phyloP scores from a whole-genome alignment of 1,140 invertebrate genomes.

The Gyrodactylus salaris region DNA sequence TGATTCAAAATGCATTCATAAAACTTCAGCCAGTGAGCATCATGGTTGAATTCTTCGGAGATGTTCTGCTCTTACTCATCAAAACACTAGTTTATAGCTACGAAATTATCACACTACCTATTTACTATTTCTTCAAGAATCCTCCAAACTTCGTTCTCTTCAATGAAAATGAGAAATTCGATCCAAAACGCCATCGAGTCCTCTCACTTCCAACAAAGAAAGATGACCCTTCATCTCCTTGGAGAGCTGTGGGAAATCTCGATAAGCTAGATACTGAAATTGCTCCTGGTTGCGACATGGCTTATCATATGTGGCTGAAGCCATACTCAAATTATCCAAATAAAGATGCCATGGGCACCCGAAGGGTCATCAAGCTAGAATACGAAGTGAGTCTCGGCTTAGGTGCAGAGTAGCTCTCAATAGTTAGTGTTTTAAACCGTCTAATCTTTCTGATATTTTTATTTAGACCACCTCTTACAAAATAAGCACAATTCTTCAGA shows the following conservation, averaged over 20 bases:
- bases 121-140: background rate
- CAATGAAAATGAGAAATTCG: background rate
- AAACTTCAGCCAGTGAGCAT: no score
- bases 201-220: slow-evolving; percentile 6
- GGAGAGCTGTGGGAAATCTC: slow-evolving; percentile 13
- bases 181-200: background rate
- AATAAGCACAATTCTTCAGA: no score
- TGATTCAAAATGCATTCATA: no score
- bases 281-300: slow-evolving; percentile 40
- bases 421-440: no score
- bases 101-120: background rate
- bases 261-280: slow-evolving; percentile 12
- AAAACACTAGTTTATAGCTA: background rate
- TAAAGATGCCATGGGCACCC: slow-evolving; percentile 47
- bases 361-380: slow-evolving; percentile 56
- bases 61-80: background rate
- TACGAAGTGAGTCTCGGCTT: slow-evolving; percentile 31
- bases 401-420: no score
- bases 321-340: slow-evolving; percentile 25
- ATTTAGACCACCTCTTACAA: no score
- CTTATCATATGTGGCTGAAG: slow-evolving; percentile 23
- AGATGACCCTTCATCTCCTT: slow-evolving; percentile 12
- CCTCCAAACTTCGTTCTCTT: background rate
- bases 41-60: background rate
- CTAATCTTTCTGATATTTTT: no score